A percentile compares a stretch with the other conserved stretches of the same genome.
phyloP scores from a whole-genome alignment of 2,888 invertebrate species.

The Acleris laterana region DNA sequence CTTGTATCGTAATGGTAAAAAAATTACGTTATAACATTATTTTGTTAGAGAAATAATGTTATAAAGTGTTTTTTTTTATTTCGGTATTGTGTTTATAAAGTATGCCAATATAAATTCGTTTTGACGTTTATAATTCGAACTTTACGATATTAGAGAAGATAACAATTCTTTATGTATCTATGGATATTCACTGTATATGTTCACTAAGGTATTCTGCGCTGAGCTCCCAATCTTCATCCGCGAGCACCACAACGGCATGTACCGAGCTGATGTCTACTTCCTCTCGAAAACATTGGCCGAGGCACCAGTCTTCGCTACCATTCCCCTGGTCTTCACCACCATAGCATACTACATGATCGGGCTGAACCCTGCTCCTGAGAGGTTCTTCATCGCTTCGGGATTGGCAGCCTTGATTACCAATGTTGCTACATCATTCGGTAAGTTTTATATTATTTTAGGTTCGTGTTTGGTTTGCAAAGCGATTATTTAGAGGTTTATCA shows the following conservation, averaged over 20 bases:
- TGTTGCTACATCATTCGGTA: constrained; percentile 94
- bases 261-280: constrained; percentile 95
- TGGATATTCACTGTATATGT: neutral
- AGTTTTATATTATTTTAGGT: constrained; percentile 50
- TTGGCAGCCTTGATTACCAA: constrained; percentile 93
- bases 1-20: too few species aligned
- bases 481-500: too few species aligned
- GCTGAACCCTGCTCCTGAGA: constrained; percentile 86
- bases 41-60: too few species aligned
- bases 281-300: constrained; percentile 95
- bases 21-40: too few species aligned
- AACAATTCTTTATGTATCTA: too few species aligned
- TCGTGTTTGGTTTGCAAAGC: neutral
- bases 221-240: constrained; percentile 95
- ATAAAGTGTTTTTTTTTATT: too few species aligned
- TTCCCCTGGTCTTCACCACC: constrained; percentile 92
- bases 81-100: too few species aligned
- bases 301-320: constrained; percentile 92
- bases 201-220: constrained; percentile 91
- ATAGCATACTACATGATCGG: constrained; percentile 96
- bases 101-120: too few species aligned
- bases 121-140: too few species aligned
- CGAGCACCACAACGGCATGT: constrained; percentile 95
- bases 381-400: constrained; percentile 90
- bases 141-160: too few species aligned